Evolutionary conservation across 1,140 invertebrate species (phyloP).

Genomic region (Mesaphorura yosii): DNA sequence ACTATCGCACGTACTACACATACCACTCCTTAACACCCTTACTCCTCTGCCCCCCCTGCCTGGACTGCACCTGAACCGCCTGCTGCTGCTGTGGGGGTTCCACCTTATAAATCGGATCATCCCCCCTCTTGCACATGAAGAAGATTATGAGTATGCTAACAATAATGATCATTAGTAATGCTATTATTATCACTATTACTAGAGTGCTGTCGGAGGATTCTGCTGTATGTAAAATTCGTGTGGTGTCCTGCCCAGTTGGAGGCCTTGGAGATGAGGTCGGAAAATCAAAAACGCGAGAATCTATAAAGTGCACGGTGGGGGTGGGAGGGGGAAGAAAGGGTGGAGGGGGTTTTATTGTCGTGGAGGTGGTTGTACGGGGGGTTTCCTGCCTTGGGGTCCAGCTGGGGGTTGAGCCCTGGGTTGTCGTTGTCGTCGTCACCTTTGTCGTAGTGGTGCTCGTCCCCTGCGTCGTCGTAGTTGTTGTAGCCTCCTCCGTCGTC

Average conservation of each 20-base stretch:
- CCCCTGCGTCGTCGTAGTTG: constrained; percentile 1
- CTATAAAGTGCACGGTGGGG: too few species aligned
- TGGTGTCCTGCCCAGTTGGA: too few species aligned
- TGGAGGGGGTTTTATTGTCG: neutral
- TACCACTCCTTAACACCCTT: constrained; percentile 74
- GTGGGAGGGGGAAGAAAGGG: too few species aligned
- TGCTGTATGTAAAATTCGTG: neutral
- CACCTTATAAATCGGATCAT: constrained; percentile 78
- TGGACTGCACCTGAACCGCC: constrained; percentile 26
- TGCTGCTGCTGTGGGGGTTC: constrained; percentile 41
- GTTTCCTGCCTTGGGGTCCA: constrained; percentile 21
- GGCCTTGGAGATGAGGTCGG: too few species aligned
- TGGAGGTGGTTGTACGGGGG: constrained; percentile 35
- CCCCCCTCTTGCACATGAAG: constrained; percentile 73
- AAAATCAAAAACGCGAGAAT: too few species aligned
- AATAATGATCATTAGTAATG: constrained; percentile 78
- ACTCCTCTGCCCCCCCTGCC: constrained; percentile 7
- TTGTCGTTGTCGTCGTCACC: constrained; percentile 35
- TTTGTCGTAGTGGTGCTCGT: constrained; percentile 29
- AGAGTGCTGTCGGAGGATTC: constrained; percentile 41
- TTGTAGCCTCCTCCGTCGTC: neutral
- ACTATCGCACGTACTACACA: too few species aligned
- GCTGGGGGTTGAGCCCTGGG: constrained; percentile 37
- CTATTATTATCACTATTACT: constrained; percentile 77
- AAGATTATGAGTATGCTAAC: constrained; percentile 80